A percentile compares a stretch with the other conserved stretches of the same genome.
Evolutionary conservation across 64 coral and sea anemone genomes (phyloP).

Genomic region (Pachyseris speciosa): DNA sequence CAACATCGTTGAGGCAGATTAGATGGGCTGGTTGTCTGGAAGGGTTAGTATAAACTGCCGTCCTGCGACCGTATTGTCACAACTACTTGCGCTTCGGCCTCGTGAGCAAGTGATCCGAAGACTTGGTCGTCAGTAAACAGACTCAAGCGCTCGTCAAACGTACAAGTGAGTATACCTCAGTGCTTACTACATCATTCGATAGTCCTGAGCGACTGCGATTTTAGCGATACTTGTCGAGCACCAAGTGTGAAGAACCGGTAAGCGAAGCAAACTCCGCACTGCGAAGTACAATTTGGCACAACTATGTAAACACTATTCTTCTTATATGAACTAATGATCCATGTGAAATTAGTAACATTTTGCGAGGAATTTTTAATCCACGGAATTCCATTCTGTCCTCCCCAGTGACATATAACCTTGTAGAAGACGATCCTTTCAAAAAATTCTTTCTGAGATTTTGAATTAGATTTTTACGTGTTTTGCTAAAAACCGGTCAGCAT

Average conservation of each 20-base stretch:
- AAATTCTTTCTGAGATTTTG: background rate
- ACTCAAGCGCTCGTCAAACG: background rate
- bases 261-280: too few species aligned
- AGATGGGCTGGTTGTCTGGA: constrained; percentile 31
- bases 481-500: background rate
- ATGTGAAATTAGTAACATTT: background rate
- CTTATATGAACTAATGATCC: background rate
- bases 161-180: background rate
- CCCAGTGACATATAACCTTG: constrained; percentile 18
- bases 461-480: background rate
- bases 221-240: background rate
- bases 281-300: background rate
- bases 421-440: background rate
- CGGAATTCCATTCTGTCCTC: background rate
- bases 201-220: background rate
- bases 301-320: background rate
- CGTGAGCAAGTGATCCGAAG: background rate
- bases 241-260: background rate
- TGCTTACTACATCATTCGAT: background rate
- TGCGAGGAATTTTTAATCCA: background rate
- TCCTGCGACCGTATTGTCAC: background rate
- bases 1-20: constrained; percentile 40
- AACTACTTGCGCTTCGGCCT: background rate
- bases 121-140: background rate
- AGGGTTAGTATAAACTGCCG: constrained; percentile 41